Base-by-base conservation (phyloP, 2,797 vertebrate species). In the Melanotaenia boesemani region DNA sequence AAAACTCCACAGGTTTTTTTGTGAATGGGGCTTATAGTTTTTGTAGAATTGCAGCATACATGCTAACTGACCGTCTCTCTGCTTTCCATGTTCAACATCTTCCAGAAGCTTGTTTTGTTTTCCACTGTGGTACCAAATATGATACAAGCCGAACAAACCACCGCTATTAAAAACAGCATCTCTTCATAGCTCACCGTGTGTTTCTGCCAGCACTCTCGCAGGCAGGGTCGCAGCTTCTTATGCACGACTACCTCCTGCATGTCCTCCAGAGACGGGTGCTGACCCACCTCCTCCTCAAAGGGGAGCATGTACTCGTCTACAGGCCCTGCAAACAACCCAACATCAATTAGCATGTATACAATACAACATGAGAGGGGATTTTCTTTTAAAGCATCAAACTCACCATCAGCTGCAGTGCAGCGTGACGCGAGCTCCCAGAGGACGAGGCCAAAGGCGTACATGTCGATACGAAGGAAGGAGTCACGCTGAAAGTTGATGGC, bases 231-330 rank as follows among this genome's bases (percentile, higher is more conserved):
- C 94, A 98, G 95, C 88, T 99, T 99, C 95, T 99, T 99, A 90
- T 99, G 98, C 67, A 99, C 98, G 16, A 99, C 98, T 2, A 99
- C 97, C 12, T 99, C 98, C 94, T 99, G 98, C 97, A 99, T 99
- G 92, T 99, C 98, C 95, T 99, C 98, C 66, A 99, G 94, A 68
- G 97, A 99, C 11, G 98, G 98, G 90, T 99, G 98, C 91, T 98
- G 96, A 10, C 98, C 98, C 75, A 97, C 95, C 94, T 99, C 97
- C 90, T 99, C 98, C 89, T 99, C 98, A 65, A 99, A 99, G 0
- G 98, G 98, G 80, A 99, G 93, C 95, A 97, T 97, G 91, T 98
- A 99, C 91, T 99, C 97, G 48, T 98, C 98, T 74, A 99, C 97
- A 0, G 98, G 98, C 82, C 98, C 98, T 99, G 83, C 12, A 0